Conservation (phyloP, 2,113 vertebrate genomes). For the Procavia capensis region DNA sequence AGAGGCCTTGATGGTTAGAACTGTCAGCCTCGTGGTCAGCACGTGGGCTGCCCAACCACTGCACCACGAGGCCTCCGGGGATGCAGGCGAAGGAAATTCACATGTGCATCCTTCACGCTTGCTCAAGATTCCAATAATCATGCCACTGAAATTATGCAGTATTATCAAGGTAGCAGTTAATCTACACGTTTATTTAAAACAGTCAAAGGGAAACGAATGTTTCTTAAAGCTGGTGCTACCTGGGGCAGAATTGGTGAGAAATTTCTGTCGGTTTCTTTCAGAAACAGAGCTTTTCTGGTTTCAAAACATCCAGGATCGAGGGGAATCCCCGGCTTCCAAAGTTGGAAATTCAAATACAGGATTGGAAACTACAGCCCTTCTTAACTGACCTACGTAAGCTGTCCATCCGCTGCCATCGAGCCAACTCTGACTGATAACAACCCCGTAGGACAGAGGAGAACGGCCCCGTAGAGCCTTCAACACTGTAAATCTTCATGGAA, state of each 20-base stretch:
- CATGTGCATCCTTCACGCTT: neutral
- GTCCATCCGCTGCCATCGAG: neutral
- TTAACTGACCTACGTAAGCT: neutral
- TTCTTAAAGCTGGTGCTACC: neutral
- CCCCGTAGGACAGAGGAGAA: no score
- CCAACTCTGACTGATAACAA: no score
- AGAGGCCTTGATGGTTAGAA: neutral
- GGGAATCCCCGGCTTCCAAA: neutral
- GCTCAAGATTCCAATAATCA: neutral
- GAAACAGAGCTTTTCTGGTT: neutral
- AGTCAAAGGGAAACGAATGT: neutral
- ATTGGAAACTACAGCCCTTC: neutral
- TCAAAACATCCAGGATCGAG: neutral
- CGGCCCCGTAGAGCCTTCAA: no score
- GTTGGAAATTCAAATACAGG: neutral
- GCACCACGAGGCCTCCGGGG: neutral
- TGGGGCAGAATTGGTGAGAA: neutral
- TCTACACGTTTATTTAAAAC: neutral
- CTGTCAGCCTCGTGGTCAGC: neutral
- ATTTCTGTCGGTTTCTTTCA: neutral
- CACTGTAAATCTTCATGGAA: no score
- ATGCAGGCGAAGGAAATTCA: neutral
- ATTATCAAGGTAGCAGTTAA: no score
- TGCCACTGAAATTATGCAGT: no score
- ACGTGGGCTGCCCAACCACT: neutral